Conservation (phyloP, 1,140 invertebrate species). For the Drosophila ficusphila region DNA sequence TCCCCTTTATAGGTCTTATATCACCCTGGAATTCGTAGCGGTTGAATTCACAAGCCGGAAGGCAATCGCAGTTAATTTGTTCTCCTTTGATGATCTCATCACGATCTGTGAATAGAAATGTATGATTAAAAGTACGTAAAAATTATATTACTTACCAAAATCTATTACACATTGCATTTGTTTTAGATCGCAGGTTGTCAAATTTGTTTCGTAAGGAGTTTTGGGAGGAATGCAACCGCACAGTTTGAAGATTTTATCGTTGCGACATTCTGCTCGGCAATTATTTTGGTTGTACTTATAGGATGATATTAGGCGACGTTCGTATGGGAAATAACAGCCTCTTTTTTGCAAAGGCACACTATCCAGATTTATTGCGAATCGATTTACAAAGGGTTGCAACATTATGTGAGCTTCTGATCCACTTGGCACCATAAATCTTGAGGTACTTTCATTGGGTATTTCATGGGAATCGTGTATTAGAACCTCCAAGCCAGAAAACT, state of each 20-base stretch:
- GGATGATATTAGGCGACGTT: conserved; percentile 84
- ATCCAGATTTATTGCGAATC: conserved; percentile 15
- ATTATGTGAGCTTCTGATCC: conserved; percentile 38
- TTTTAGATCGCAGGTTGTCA: conserved; percentile 45
- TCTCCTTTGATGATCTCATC: conserved; percentile 16
- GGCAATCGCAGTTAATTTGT: conserved; percentile 57
- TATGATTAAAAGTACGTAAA: background rate
- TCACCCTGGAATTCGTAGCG: conserved; percentile 57
- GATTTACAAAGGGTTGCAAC: conserved; percentile 39
- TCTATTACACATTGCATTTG: conserved; percentile 53
- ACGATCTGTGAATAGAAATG: conserved; percentile 30
- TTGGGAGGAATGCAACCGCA: conserved; percentile 87
- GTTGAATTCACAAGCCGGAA: conserved; percentile 59
- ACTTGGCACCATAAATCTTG: conserved; percentile 48
- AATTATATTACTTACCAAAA: conserved; percentile 45
- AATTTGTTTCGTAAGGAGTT: conserved; percentile 80
- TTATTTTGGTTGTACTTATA: conserved; percentile 86
- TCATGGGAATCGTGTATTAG: conserved; percentile 86
- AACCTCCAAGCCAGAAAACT: conserved; percentile 48
- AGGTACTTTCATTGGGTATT: conserved; percentile 85
- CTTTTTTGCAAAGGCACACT: conserved; percentile 53
- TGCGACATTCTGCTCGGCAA: conserved; percentile 86
- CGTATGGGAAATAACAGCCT: conserved; percentile 86
- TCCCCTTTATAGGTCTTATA: conserved; percentile 7
- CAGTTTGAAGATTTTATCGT: conserved; percentile 75